phyloP scores from a whole-genome alignment of 2,888 invertebrate genomes.

The Fragum fragum region DNA sequence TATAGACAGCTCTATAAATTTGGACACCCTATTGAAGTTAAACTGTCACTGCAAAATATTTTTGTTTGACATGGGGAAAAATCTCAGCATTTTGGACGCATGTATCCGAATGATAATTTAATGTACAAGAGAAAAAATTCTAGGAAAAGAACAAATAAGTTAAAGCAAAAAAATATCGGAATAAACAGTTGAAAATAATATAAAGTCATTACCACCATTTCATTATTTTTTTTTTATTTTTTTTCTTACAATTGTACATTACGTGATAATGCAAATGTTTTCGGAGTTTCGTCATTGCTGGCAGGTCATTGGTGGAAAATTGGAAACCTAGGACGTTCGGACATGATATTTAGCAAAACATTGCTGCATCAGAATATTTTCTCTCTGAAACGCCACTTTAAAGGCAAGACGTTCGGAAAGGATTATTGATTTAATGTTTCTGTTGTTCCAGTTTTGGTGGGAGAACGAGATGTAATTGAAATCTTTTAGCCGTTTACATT shows the following conservation, averaged over 20 bases:
- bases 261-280: conserved; percentile 2
- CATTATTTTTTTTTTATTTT: background rate
- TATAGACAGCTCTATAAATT: no score
- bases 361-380: background rate
- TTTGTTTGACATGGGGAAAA: no score
- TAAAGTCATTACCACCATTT: no score
- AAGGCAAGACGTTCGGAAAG: background rate
- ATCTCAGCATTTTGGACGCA: no score
- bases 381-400: background rate
- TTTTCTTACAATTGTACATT: background rate
- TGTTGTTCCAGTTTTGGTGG: background rate
- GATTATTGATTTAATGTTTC: background rate
- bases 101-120: no score
- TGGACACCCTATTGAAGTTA: no score
- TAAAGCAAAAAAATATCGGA: no score
- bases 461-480: background rate
- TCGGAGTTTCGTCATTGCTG: conserved; percentile 21
- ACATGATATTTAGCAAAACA: conserved; percentile 12
- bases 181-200: no score
- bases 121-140: no score
- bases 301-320: conserved; percentile 12
- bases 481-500: background rate
- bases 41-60: no score
- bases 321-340: conserved; percentile 34
- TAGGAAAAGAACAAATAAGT: no score